A percentile compares a stretch with the other conserved stretches of the same genome.
These are phyloP conservation scores for Agyllia agylla DNA, from an alignment of 2,888 invertebrate species.

Conservation along the genomic window DNA sequence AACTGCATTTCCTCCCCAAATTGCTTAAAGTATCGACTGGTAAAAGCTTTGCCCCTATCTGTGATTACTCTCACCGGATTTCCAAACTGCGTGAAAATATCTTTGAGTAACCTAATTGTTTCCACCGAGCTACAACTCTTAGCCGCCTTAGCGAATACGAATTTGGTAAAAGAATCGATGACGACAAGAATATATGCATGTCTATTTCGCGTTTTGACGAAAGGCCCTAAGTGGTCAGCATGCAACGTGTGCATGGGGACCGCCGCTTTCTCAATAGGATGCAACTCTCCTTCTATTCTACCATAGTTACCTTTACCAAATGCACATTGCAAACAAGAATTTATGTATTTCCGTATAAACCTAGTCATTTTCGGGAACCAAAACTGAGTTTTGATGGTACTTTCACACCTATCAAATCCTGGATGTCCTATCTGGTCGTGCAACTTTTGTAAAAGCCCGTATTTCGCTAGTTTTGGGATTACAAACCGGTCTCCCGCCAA, in stretches of 20 bases:
- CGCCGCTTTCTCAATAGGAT: slow-evolving; percentile 37
- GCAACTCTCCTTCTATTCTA: slow-evolving; percentile 54
- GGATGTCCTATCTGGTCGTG: slow-evolving; percentile 83
- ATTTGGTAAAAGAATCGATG: slow-evolving; percentile 32
- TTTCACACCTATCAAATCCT: slow-evolving; percentile 80
- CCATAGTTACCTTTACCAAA: slow-evolving; percentile 51
- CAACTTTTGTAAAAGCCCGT: slow-evolving; percentile 47
- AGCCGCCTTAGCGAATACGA: slow-evolving; percentile 18
- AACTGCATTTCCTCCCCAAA: slow-evolving; percentile 32
- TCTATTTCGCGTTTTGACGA: slow-evolving; percentile 34
- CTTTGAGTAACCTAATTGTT: slow-evolving; percentile 1
- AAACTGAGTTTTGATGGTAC: slow-evolving; percentile 80
- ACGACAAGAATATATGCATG: slow-evolving; percentile 30
- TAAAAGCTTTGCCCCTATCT: slow-evolving; percentile 23
- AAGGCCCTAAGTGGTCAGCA: slow-evolving; percentile 52
- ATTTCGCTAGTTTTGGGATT: slow-evolving; percentile 48
- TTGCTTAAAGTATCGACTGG: slow-evolving; percentile 41
- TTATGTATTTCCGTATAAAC: slow-evolving; percentile 82
- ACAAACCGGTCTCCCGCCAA: slow-evolving; percentile 19
- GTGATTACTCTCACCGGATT: slow-evolving; percentile 26
- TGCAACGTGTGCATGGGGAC: slow-evolving; percentile 53
- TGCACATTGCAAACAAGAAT: slow-evolving; percentile 35
- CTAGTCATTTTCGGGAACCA: slow-evolving; percentile 83
- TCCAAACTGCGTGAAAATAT: slow-evolving; percentile 32
- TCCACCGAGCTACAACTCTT: slow-evolving; percentile 17